phyloP scores from a whole-genome alignment of 2,888 invertebrate genomes.

The Epirrita christyi region DNA sequence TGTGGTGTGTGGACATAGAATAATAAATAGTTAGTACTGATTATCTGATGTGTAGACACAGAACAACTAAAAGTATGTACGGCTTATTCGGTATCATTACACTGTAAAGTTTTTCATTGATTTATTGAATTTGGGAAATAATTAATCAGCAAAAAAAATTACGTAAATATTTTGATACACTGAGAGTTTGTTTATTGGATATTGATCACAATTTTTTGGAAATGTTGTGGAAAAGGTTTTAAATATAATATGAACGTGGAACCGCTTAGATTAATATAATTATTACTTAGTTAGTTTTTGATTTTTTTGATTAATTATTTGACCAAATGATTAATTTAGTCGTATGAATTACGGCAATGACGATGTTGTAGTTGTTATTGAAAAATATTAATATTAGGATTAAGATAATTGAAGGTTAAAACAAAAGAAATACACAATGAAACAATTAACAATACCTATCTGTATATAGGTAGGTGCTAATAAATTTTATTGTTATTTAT shows the following conservation, averaged over 20 bases:
- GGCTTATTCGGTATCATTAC: constrained; percentile 19
- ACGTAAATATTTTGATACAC: constrained; percentile 19
- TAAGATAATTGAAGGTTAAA: neutral
- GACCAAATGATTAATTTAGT: no score
- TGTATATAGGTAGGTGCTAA: no score
- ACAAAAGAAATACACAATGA: neutral
- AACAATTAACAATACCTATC: neutral
- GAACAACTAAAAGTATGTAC: constrained; percentile 14
- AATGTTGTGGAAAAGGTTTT: no score
- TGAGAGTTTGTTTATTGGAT: neutral
- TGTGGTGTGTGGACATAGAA: constrained; percentile 10
- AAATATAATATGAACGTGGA: no score
- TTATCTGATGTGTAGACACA: constrained; percentile 10
- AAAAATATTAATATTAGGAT: neutral
- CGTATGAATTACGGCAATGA: no score
- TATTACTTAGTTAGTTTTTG: no score
- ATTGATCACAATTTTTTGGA: neutral
- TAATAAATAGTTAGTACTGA: constrained; percentile 13
- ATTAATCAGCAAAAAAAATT: constrained; percentile 13
- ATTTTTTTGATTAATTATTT: no score
- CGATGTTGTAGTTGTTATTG: no score
- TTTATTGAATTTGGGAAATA: constrained; percentile 22
- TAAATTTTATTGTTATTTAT: no score
- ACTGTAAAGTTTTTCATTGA: constrained; percentile 31
- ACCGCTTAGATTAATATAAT: no score